Evolutionary conservation across 2,888 invertebrate genomes (phyloP), one percentile per base, ranked within the genome.

Genomic region (Agrilus mali): DNA sequence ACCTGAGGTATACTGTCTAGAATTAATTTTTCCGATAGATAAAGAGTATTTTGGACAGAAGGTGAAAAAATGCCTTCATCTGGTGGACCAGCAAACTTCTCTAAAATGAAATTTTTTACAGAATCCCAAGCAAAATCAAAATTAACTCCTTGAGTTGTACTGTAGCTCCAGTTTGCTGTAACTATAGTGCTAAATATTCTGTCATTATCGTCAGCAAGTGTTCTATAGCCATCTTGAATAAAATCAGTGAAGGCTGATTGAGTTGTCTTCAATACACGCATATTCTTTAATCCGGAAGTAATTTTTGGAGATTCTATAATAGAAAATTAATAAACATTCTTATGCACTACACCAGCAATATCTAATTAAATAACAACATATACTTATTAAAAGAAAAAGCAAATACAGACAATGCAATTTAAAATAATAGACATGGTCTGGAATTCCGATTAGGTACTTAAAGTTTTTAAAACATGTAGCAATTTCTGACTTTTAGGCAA

Each of bases 171-270:
- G 32, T 74, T 73, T 4, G 84, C 80, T 49, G 79, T 77, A 2
- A 86, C 83, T 8, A 82, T 71, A 0, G 86, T 87, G 64, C 85
- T 84, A 60, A 83, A 82, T 54, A 86, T 78, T 50, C 87, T 73
- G 60, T 87, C 86, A 36, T 80, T 74, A 34, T 78, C 75, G 63
- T 86, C 86, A 0, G 82, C 75, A 15, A 86, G 66, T 0, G 84
- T 82, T 20, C 85, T 77, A 62, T 79, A 87, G 55, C 84, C 86
- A 57, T 86, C 86, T 59, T 79, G 75, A 16, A 85, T 77, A 57
- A 87, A 87, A 62, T 86, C 82, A 3, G 77, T 79, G 59, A 87
- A 87, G 0, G 84, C 77, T 1, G 86, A 86, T 59, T 86, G 82
- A 1, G 86, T 86, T 0, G 86, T 86, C 64, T 87, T 87, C 48